Evolutionary conservation across 1,140 invertebrate species (phyloP).

Genomic region (Drosophila ogumai): DNA sequence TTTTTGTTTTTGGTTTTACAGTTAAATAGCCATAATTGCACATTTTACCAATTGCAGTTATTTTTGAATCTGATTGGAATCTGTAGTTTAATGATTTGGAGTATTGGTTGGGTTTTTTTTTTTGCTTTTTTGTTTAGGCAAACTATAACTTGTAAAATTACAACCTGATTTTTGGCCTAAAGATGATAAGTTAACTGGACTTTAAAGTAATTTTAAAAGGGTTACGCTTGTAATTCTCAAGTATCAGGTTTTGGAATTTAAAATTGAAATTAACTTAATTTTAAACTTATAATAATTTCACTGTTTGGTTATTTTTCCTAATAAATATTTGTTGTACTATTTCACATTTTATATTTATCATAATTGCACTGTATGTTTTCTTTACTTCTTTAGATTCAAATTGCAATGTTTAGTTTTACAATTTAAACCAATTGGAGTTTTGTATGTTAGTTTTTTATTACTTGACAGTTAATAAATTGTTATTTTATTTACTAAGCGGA

Average conservation of each 20-base stretch:
- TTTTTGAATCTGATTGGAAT: constrained; percentile 11
- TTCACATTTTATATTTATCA: no score
- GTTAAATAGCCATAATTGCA: constrained; percentile 2
- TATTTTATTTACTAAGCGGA: no score
- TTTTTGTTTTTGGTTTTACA: background rate
- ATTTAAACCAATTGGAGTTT: no score
- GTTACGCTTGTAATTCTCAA: background rate
- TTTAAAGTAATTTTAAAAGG: background rate
- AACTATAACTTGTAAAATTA: background rate
- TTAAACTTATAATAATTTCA: no score
- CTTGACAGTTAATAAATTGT: no score
- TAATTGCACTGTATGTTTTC: no score
- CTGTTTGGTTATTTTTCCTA: no score
- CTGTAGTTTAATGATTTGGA: background rate
- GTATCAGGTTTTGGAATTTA: background rate
- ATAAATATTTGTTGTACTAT: no score
- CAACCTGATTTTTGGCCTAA: background rate
- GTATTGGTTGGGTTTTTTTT: background rate
- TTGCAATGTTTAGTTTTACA: no score
- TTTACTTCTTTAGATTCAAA: no score
- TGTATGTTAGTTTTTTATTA: no score
- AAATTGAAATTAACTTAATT: no score
- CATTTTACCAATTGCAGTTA: constrained; percentile 2
- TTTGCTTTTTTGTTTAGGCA: background rate
- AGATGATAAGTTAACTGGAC: background rate